Evolutionary conservation across 2,888 invertebrate genomes (phyloP), one percentile per base, ranked within the genome.

Genomic region (Timandra comae): DNA sequence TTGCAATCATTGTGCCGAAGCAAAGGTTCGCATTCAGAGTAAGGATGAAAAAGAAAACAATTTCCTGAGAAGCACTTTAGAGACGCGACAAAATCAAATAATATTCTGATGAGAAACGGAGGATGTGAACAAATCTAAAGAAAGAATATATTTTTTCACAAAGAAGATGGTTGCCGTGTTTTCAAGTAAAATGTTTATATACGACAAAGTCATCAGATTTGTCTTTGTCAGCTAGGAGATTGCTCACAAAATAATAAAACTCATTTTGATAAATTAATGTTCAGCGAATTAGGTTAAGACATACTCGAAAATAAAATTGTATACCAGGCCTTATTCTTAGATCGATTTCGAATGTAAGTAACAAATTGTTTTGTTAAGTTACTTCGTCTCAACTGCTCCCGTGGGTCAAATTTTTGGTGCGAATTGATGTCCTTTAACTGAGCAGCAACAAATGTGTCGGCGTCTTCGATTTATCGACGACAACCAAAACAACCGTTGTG

Each of bases 21-120:
- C 46, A 46, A 52, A 45, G 45, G 52, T 54, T 55, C 52, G 46
- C 52, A 52, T 52, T 52, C 49, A 49, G 51, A 50, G 51, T 35
- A 44, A 46, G 35, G 33, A 51, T 46, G 55, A 56, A 61, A 63
- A 63, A 62, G 54, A 58, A 66, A 63, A 62, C 55, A 58, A 66
- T 65, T 65, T 65, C 55, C 49, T 51, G 41, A 20, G 34, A 37
- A 55, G 55, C 53, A 51, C 53, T 46, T 58, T 40, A 52, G 49
- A 50, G 48, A 46, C 49, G 52, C 46, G 52, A 58, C 44, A 52
- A 57, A 66, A 72, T 72, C 56, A 57, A 70, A 70, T 70, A 66
- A 63, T 69, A 71, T 67, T 70, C 59, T 66, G 63, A 66, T 63
- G 58, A 63, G 52, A 43, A 56, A 43, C 47, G 37, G 50, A 49